Base-by-base conservation (phyloP, 1,140 invertebrate genomes). In the Chymomyza costata region DNA sequence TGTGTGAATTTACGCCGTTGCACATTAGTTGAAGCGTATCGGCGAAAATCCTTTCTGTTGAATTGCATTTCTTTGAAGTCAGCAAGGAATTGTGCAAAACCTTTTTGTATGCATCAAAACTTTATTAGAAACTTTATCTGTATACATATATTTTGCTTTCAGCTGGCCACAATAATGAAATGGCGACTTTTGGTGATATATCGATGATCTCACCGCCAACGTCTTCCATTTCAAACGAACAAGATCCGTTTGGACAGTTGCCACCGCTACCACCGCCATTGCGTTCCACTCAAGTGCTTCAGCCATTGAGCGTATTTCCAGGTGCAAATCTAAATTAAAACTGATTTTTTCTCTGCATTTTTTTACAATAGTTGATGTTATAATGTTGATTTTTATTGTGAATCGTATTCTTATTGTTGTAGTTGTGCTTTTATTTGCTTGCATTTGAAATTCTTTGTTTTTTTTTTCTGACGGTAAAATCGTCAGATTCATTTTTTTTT, bases 131-230 rank as follows among this genome's bases (percentile, higher is more conserved):
- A n/a, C n/a, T n/a, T n/a, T n/a, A n/a, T n/a, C n/a, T n/a, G n/a
- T n/a, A n/a, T n/a, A n/a, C n/a, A n/a, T n/a, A n/a, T n/a, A n/a
- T n/a, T n/a, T n/a, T n/a, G n/a, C 28, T 47, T 73, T 18, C 48
- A 85, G 83, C 81, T 78, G 67, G 83, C 83, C 83, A 83, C 68
- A 84, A 54, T 69, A 68, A 84, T 85, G 83, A 82, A 78, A 85
- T 85, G 83, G 83, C 83, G 73, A 81, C 82, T 68, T 73, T 70
- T 80, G 83, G 69, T 85, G 73, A 84, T 67, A 67, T 84, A 59
- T 85, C 84, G 84, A 85, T 85, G 82, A 85, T 85, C 82, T 85
- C 84, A 71, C 84, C 84, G 65, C 84, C 84, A 61, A 85, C 84
- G 76, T 85, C 84, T 73, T 85, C 84, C 71, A 83, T 82, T 63